Evolutionary conservation across 2,113 vertebrate genomes (phyloP).

Genomic region (Ceuthmochares aereus): DNA sequence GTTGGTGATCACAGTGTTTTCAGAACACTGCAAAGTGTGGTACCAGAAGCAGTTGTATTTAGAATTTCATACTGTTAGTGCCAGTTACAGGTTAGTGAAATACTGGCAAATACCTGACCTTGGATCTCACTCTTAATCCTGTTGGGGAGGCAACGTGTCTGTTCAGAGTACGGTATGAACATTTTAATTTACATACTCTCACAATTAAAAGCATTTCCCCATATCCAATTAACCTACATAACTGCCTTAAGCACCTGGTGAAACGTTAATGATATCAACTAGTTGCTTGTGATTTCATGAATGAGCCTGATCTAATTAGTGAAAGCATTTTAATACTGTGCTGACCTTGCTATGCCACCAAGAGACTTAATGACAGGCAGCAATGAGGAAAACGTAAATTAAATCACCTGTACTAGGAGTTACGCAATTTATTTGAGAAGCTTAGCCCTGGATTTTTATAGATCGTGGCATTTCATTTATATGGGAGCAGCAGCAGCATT

Average conservation of each 20-base stretch:
- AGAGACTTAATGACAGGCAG: background rate
- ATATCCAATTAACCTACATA: background rate
- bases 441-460: background rate
- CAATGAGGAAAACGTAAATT: background rate
- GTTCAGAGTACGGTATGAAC: background rate
- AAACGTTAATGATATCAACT: background rate
- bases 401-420: background rate
- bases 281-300: background rate
- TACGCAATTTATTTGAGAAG: background rate
- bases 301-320: background rate
- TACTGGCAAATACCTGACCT: background rate
- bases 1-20: background rate
- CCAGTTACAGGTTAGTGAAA: background rate
- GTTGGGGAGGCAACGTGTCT: background rate
- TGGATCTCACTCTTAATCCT: background rate
- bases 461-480: background rate
- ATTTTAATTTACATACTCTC: background rate
- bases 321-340: background rate
- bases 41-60: background rate
- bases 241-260: background rate
- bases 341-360: background rate
- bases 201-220: background rate
- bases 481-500: background rate
- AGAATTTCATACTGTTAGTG: background rate
- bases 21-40: background rate